These are phyloP conservation scores for Brachionus paranguensis DNA, from an alignment of 1,140 invertebrate genomes.

Conservation along the genomic window DNA sequence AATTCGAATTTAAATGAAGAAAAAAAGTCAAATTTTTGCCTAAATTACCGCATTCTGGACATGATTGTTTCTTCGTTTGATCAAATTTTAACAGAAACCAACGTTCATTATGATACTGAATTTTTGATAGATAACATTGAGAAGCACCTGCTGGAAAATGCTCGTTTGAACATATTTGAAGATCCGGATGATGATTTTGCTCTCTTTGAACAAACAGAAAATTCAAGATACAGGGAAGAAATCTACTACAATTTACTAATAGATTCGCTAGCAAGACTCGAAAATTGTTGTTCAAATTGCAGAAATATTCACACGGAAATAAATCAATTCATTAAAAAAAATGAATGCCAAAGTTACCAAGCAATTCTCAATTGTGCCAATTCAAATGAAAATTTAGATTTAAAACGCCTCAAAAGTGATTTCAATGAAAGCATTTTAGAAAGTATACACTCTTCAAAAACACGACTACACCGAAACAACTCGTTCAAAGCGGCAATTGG, in stretches of 20 bases:
- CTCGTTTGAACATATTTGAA: not conserved
- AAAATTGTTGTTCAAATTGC: slow-evolving; percentile 3
- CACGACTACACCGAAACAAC: not conserved
- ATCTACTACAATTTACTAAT: not conserved
- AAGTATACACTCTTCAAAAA: not conserved
- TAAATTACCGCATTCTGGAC: not conserved
- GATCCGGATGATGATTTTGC: not conserved
- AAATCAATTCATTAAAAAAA: not conserved
- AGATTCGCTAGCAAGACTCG: not conserved
- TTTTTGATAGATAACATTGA: slow-evolving; percentile 5
- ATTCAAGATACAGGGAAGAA: not conserved
- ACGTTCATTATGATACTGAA: not conserved
- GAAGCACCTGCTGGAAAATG: not conserved
- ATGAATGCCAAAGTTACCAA: not conserved
- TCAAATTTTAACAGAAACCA: not conserved
- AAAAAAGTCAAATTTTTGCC: not conserved
- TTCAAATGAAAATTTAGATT: not conserved
- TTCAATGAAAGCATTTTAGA: not conserved
- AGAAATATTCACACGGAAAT: not conserved
- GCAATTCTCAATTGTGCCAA: not conserved
- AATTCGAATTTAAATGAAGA: not conserved
- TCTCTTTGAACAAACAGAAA: not conserved
- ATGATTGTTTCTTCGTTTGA: not conserved
- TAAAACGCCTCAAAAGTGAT: not conserved
- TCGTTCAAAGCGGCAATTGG: slow-evolving; percentile 15